phyloP scores from a whole-genome alignment of 2,797 vertebrate species.

The Gallinago stenura region DNA sequence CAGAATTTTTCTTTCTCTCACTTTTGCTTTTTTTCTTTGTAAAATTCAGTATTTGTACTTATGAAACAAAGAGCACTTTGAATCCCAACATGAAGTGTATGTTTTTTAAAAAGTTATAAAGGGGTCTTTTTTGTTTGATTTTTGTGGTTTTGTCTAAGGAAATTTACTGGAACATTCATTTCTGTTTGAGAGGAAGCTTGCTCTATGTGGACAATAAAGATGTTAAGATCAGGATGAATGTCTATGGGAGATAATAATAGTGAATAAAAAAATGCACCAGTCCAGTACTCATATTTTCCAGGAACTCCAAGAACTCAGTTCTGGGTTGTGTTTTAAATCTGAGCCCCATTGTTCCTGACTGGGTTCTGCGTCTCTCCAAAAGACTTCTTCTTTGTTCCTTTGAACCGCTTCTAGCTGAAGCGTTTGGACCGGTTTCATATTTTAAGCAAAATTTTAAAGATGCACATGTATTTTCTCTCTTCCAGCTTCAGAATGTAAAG shows the following conservation, averaged over 20 bases:
- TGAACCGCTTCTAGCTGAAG: conserved; percentile 43
- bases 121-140: background rate
- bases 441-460: conserved; percentile 82
- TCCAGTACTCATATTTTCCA: conserved; percentile 61
- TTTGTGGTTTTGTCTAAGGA: conserved; percentile 32
- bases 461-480: conserved; percentile 84
- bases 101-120: conserved; percentile 37
- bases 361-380: conserved; percentile 29
- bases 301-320: conserved; percentile 60
- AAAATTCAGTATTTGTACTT: conserved; percentile 22
- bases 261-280: conserved; percentile 60
- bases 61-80: conserved; percentile 65
- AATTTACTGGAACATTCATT: conserved; percentile 63
- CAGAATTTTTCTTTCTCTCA: conserved; percentile 16
- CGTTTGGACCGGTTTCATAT: conserved; percentile 42
- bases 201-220: conserved; percentile 58
- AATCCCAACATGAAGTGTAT: background rate
- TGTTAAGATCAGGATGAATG: conserved; percentile 72
- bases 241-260: conserved; percentile 69
- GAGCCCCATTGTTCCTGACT: conserved; percentile 51
- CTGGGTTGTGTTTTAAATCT: conserved; percentile 64
- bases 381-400: conserved; percentile 45
- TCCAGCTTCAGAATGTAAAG: background rate
- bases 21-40: background rate
- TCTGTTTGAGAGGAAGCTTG: conserved; percentile 58